Conservation (phyloP, 2,888 invertebrate species). For the Heliconius sara region DNA sequence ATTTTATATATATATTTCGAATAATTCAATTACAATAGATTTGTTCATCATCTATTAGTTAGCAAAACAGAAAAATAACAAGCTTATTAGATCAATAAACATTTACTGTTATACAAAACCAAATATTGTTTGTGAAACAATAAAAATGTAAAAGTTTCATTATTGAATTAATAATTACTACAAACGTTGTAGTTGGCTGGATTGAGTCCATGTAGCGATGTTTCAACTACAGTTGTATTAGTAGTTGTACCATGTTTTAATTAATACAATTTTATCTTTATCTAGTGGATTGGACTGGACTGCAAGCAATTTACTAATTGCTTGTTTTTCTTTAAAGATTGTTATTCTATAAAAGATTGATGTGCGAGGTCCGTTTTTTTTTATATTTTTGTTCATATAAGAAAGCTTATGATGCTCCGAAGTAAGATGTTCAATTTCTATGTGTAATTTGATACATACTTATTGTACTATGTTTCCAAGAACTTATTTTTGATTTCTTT, state of each 20-base stretch:
- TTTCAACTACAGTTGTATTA: slow-evolving; percentile 26
- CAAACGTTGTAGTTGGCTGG: slow-evolving; percentile 31
- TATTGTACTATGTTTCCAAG: too few relatives aligned
- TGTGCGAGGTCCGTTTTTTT: too few relatives aligned
- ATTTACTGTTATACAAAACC: background rate
- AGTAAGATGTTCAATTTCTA: too few relatives aligned
- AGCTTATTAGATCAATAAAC: background rate
- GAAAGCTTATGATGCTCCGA: too few relatives aligned
- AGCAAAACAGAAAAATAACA: background rate
- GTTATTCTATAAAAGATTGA: background rate
- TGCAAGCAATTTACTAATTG: slow-evolving; percentile 25
- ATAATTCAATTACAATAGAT: too few relatives aligned
- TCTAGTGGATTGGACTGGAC: slow-evolving; percentile 25
- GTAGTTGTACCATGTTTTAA: slow-evolving; percentile 42
- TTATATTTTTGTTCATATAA: too few relatives aligned
- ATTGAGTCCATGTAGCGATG: slow-evolving; percentile 41
- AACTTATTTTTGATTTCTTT: too few relatives aligned
- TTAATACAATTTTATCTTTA: slow-evolving; percentile 41
- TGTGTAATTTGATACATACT: too few relatives aligned
- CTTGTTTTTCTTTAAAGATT: background rate
- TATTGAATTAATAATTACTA: slow-evolving; percentile 11
- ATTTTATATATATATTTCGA: too few relatives aligned
- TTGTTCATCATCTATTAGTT: background rate
- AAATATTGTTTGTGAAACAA: slow-evolving; percentile 10
- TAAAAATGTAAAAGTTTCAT: slow-evolving; percentile 14